phyloP scores from a whole-genome alignment of 2,113 vertebrate genomes.

The Syngnathoides biaculeatus region DNA sequence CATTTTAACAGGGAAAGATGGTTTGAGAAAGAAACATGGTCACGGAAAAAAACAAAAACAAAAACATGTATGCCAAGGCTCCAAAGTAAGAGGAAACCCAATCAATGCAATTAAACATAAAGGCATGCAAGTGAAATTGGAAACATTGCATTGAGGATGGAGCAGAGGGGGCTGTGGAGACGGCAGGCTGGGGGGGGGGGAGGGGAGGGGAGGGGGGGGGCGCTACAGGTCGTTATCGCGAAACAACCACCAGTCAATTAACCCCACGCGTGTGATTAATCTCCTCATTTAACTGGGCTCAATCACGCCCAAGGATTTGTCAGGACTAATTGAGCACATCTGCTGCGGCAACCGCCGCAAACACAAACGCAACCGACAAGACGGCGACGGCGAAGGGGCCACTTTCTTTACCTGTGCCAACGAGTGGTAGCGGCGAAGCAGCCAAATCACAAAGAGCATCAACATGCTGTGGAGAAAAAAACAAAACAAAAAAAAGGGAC shows the following conservation, averaged over 20 bases:
- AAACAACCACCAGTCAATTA: slow-evolving; percentile 53
- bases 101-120: not conserved
- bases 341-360: slow-evolving; percentile 45
- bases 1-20: too few relatives aligned
- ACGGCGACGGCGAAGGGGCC: too few relatives aligned
- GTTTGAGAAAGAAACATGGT: too few relatives aligned
- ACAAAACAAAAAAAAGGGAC: not conserved
- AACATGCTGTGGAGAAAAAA: slow-evolving; percentile 60
- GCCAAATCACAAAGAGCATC: slow-evolving; percentile 78
- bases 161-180: not conserved
- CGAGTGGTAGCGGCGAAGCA: slow-evolving; percentile 72
- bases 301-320: slow-evolving; percentile 55
- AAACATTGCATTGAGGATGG: not conserved
- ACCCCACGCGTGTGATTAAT: slow-evolving; percentile 50
- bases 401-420: slow-evolving; percentile 73
- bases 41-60: too few relatives aligned
- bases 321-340: slow-evolving; percentile 53
- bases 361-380: slow-evolving; percentile 16
- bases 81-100: not conserved
- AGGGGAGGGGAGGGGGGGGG: not conserved
- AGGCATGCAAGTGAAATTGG: not conserved
- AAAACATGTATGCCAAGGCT: not conserved
- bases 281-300: slow-evolving; percentile 56
- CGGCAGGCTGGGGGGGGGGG: too few relatives aligned
- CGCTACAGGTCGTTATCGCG: slow-evolving; percentile 36